phyloP scores from a whole-genome alignment of 2,797 vertebrate species.

The Aphelocoma californica region DNA sequence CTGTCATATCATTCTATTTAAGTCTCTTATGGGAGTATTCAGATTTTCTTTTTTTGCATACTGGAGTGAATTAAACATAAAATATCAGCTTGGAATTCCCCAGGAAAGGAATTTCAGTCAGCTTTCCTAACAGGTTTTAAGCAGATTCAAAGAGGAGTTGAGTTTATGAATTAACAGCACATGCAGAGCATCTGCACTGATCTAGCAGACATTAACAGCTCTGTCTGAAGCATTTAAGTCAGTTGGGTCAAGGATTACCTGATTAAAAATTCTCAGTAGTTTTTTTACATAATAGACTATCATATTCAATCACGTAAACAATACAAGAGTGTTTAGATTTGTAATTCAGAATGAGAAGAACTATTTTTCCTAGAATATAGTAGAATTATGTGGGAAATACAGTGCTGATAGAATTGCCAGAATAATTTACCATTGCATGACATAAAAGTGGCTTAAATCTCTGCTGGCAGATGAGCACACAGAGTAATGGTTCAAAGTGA shows the following conservation, averaged over 20 bases:
- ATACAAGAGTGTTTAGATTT: not conserved
- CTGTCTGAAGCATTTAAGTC: not conserved
- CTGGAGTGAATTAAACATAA: not conserved
- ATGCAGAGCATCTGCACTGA: not conserved
- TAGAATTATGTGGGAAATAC: not conserved
- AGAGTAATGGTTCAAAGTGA: slow-evolving; percentile 21
- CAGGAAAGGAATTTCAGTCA: not conserved
- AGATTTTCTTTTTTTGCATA: not conserved
- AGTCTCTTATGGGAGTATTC: not conserved
- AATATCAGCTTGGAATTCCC: not conserved
- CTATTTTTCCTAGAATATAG: not conserved
- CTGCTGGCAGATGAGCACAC: slow-evolving; percentile 19
- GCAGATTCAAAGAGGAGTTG: not conserved
- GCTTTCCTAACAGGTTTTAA: not conserved
- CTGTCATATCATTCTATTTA: not conserved
- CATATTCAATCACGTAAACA: not conserved
- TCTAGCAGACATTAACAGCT: not conserved
- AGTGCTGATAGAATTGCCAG: slow-evolving; percentile 12
- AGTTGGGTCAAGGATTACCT: slow-evolving; percentile 2
- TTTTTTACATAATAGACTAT: not conserved
- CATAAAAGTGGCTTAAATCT: slow-evolving; percentile 43
- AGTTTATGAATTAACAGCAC: not conserved
- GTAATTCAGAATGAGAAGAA: slow-evolving; percentile 6
- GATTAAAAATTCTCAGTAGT: not conserved
- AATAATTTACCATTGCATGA: not conserved